These are phyloP conservation scores for Trachemys scripta DNA, from an alignment of 2,113 vertebrate species.

Conservation along the genomic window DNA sequence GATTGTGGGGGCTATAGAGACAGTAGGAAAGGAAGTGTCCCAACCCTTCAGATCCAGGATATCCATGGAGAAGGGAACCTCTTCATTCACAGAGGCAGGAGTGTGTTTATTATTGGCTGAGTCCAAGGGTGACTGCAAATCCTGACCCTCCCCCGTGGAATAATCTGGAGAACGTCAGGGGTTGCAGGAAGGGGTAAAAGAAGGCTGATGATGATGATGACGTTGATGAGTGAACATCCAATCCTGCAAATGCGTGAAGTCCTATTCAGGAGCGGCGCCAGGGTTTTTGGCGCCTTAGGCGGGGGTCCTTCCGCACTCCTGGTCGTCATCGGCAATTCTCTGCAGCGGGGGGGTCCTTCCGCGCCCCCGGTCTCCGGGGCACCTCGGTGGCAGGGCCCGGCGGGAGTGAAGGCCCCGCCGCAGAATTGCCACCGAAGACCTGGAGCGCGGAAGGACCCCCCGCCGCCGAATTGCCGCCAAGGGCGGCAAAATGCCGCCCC, in stretches of 20 bases:
- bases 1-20: background rate
- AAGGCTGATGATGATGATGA: background rate
- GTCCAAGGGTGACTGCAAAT: background rate
- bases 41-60: background rate
- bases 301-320: too few species aligned
- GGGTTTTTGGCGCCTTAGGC: too few species aligned
- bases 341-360: too few species aligned
- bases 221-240: background rate
- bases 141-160: background rate
- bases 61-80: background rate
- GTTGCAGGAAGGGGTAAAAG: background rate
- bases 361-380: too few species aligned
- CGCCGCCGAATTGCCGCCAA: too few species aligned
- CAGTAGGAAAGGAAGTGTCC: background rate
- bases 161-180: background rate
- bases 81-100: accelerated
- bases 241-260: background rate
- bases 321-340: too few species aligned
- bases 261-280: background rate
- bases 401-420: too few species aligned
- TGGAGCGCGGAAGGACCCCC: too few species aligned
- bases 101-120: background rate
- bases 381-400: too few species aligned
- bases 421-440: too few species aligned
- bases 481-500: too few species aligned